phyloP scores from a whole-genome alignment of 2,113 vertebrate genomes.

The Mobula birostris region DNA sequence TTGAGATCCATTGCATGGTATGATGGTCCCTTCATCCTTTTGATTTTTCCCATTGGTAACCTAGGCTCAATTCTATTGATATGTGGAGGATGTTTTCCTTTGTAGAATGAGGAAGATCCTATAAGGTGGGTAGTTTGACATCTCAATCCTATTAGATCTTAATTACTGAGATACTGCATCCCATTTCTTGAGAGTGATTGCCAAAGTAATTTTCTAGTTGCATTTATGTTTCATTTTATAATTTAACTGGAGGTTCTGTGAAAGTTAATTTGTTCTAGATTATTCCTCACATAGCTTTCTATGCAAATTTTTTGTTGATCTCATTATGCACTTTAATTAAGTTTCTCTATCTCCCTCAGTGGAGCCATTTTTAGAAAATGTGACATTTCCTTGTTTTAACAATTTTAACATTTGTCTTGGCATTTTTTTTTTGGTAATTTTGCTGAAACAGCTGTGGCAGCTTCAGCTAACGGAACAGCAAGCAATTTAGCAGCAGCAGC shows the following conservation, averaged over 20 bases:
- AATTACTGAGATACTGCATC: neutral
- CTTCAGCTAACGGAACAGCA: slow-evolving; percentile 79
- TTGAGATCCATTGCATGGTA: neutral
- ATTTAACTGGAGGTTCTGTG: neutral
- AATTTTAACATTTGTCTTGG: neutral
- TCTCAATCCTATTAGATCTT: neutral
- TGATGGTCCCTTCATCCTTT: slow-evolving; percentile 24
- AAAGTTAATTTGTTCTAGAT: neutral
- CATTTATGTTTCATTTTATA: neutral
- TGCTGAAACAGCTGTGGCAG: slow-evolving; percentile 68
- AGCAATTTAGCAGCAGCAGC: slow-evolving; percentile 76
- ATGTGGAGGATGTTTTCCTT: slow-evolving; percentile 17
- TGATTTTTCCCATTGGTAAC: slow-evolving; percentile 34
- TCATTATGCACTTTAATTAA: neutral
- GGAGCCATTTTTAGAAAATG: neutral
- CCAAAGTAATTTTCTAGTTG: neutral
- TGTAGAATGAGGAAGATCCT: slow-evolving; percentile 30
- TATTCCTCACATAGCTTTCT: neutral
- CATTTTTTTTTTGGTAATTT: neutral
- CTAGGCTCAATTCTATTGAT: slow-evolving; percentile 26
- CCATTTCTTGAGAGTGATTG: neutral
- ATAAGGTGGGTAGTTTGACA: slow-evolving; percentile 7
- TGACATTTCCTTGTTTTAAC: neutral
- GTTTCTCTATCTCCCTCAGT: neutral
- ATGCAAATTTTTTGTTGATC: neutral